These are phyloP conservation scores for Brachyptera risi DNA, from an alignment of 2,888 invertebrate genomes.

Conservation along the genomic window DNA sequence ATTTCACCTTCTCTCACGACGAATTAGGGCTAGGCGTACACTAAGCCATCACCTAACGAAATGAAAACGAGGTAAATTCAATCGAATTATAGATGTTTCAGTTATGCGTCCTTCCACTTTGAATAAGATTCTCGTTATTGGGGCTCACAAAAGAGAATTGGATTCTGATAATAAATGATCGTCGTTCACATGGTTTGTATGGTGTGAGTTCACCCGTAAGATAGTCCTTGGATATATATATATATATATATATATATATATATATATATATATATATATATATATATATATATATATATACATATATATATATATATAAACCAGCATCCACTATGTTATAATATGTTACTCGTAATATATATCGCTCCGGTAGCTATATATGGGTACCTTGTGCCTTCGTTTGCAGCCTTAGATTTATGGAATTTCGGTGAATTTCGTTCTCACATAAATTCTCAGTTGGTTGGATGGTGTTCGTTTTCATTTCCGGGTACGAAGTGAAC, in stretches of 20 bases:
- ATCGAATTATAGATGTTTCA: not conserved
- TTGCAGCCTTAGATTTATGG: constrained; percentile 25
- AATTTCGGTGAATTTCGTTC: constrained; percentile 23
- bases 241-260: too few relatives aligned
- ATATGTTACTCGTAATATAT: not conserved
- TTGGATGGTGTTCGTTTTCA: not conserved
- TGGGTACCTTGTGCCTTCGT: not conserved
- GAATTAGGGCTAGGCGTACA: too few relatives aligned
- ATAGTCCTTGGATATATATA: not conserved
- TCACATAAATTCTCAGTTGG: constrained; percentile 20
- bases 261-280: too few relatives aligned
- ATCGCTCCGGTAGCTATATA: not conserved
- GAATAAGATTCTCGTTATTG: constrained; percentile 26
- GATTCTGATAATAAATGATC: constrained; percentile 29
- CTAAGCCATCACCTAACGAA: too few relatives aligned
- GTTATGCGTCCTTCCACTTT: constrained; percentile 20
- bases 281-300: too few relatives aligned
- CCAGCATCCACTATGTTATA: too few relatives aligned
- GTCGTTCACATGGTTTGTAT: not conserved
- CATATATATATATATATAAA: too few relatives aligned
- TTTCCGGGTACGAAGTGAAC: constrained; percentile 1
- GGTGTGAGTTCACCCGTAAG: constrained; percentile 19
- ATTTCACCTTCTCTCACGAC: too few relatives aligned
- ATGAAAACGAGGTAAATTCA: not conserved
- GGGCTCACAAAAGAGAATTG: constrained; percentile 28